phyloP scores from a whole-genome alignment of 2,113 vertebrate genomes.

The Galemys pyrenaicus region DNA sequence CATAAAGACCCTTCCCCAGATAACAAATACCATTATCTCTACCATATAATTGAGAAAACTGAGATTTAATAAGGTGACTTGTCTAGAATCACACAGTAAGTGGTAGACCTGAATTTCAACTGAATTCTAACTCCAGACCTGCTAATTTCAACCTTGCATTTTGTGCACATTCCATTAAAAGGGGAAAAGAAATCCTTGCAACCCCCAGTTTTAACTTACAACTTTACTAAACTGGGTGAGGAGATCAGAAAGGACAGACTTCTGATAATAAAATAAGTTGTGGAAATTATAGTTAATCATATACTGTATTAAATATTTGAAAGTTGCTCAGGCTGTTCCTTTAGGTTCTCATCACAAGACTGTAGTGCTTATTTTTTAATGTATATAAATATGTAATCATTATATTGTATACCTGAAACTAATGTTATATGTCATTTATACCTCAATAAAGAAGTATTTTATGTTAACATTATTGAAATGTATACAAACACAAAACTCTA shows the following conservation, averaged over 20 bases:
- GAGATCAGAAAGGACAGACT: neutral
- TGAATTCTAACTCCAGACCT: neutral
- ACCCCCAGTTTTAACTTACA: conserved; percentile 10
- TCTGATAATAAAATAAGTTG: neutral
- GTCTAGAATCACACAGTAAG: neutral
- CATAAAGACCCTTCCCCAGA: neutral
- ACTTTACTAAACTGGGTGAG: neutral
- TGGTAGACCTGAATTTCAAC: neutral
- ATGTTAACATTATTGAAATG: neutral
- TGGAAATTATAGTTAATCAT: neutral
- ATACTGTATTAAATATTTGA: neutral
- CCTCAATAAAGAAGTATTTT: neutral
- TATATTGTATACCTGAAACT: neutral
- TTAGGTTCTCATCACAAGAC: neutral
- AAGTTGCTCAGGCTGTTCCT: neutral
- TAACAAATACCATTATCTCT: neutral
- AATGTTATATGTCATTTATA: neutral
- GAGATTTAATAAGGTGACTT: neutral
- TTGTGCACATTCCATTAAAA: neutral
- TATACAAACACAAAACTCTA: neutral
- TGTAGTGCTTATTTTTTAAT: neutral
- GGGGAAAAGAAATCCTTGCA: neutral
- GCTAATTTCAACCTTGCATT: neutral
- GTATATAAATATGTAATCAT: neutral
- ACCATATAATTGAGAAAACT: neutral